Conservation (phyloP, 1,140 invertebrate genomes). For the Zelostemma sp. region DNA sequence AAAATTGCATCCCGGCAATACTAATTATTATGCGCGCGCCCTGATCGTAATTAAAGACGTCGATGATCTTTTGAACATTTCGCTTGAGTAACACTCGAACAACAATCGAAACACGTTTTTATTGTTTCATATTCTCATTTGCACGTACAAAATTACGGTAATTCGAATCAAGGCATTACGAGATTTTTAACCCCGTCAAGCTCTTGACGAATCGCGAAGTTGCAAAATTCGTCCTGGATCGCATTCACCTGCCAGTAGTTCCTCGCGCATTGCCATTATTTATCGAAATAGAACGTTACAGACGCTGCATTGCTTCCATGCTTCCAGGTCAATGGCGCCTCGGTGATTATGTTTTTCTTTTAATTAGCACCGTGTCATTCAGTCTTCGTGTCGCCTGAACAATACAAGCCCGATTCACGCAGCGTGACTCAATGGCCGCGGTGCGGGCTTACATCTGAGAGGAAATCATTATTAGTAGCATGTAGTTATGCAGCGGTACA, state of each 20-base stretch:
- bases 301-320: not conserved
- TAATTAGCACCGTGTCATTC: constrained; percentile 10
- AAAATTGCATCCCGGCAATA: too few species aligned
- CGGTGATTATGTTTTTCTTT: constrained; percentile 13
- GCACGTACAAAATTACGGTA: too few species aligned
- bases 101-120: too few species aligned
- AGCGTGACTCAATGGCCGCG: constrained; percentile 10
- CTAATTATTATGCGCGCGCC: too few species aligned
- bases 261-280: not conserved
- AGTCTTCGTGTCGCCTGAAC: constrained; percentile 12
- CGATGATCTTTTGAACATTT: too few species aligned
- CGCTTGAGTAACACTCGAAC: too few species aligned
- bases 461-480: constrained; percentile 25
- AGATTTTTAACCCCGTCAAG: not conserved
- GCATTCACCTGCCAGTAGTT: constrained; percentile 1
- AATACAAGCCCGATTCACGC: constrained; percentile 13
- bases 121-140: too few species aligned
- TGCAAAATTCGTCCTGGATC: not conserved
- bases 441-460: constrained; percentile 11
- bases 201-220: not conserved
- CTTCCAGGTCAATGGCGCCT: constrained; percentile 8
- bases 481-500: too few species aligned
- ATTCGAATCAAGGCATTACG: not conserved
- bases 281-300: not conserved
- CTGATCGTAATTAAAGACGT: too few species aligned